phyloP scores from a whole-genome alignment of 2,113 vertebrate species.

The Nothocercus nigrocapillus region DNA sequence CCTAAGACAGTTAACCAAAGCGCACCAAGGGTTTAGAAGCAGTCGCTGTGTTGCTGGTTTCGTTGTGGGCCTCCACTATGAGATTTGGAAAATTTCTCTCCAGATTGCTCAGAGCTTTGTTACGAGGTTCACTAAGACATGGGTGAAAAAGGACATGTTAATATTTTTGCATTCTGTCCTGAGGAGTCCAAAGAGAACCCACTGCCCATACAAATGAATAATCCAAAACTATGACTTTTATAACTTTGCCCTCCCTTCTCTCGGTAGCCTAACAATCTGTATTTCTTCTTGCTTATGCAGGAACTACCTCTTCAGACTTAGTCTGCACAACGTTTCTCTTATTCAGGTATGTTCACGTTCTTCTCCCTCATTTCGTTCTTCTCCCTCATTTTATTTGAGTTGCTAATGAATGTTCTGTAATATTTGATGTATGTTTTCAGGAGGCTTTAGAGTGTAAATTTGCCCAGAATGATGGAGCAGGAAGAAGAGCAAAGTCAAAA shows the following conservation, averaged over 20 bases:
- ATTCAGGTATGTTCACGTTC: conserved; percentile 87
- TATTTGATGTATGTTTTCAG: conserved; percentile 3
- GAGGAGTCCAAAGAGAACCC: neutral
- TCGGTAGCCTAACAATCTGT: conserved; percentile 40
- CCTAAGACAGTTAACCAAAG: no score
- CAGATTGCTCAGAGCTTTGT: neutral
- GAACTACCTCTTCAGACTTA: conserved; percentile 98
- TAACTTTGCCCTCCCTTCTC: neutral
- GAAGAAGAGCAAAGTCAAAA: neutral
- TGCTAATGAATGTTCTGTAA: neutral
- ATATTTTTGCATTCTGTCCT: neutral
- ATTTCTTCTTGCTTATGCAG: conserved; percentile 79
- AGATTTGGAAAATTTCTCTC: neutral
- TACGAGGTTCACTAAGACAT: neutral
- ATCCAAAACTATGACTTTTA: neutral
- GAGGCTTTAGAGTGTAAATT: conserved; percentile 8
- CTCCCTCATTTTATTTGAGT: conserved; percentile 27
- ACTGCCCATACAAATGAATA: neutral
- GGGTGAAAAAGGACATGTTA: neutral
- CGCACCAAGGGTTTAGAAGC: neutral
- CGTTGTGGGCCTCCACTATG: neutral
- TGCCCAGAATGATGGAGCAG: neutral
- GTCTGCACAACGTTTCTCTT: conserved; percentile 92
- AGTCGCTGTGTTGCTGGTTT: neutral
- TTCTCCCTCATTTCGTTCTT: neutral